Percentiles rank a stretch among this genome's conserved stretches.
phyloP scores from a whole-genome alignment of 2,113 vertebrate species.

The Elephantulus edwardii region DNA sequence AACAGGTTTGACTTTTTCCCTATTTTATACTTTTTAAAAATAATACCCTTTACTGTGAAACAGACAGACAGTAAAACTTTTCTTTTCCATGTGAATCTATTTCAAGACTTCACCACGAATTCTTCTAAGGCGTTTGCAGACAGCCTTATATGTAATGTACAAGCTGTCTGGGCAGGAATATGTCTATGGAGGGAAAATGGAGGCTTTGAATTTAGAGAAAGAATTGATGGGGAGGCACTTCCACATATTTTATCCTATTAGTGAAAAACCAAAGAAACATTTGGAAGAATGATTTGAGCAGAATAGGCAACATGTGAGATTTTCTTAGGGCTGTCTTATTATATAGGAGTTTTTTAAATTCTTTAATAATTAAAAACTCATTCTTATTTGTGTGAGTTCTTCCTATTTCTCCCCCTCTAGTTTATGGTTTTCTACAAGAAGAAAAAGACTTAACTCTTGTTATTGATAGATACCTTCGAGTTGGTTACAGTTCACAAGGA shows the following conservation, averaged over 20 bases:
- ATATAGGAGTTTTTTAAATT: conserved; percentile 36
- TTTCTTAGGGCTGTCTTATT: background rate
- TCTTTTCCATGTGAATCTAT: conserved; percentile 19
- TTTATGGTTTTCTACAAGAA: conserved; percentile 37
- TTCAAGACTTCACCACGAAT: conserved; percentile 27
- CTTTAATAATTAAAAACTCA: conserved; percentile 23
- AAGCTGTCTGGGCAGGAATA: conserved; percentile 21
- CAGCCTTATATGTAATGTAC: background rate
- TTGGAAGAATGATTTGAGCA: background rate
- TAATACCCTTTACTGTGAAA: conserved; percentile 22
- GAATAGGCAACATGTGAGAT: background rate
- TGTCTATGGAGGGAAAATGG: conserved; percentile 18
- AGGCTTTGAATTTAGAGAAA: background rate
- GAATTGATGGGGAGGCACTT: background rate
- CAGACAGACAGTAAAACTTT: conserved; percentile 8
- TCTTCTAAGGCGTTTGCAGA: conserved; percentile 36
- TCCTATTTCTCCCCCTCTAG: conserved; percentile 23
- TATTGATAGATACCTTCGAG: background rate
- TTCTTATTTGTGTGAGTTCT: conserved; percentile 8
- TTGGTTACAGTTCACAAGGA: background rate
- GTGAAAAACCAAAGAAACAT: background rate
- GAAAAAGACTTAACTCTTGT: conserved; percentile 13
- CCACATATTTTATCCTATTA: conserved; percentile 10
- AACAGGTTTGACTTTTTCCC: background rate
- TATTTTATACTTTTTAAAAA: background rate